Conservation (phyloP, 2,797 vertebrate species). For the Falco berigora region DNA sequence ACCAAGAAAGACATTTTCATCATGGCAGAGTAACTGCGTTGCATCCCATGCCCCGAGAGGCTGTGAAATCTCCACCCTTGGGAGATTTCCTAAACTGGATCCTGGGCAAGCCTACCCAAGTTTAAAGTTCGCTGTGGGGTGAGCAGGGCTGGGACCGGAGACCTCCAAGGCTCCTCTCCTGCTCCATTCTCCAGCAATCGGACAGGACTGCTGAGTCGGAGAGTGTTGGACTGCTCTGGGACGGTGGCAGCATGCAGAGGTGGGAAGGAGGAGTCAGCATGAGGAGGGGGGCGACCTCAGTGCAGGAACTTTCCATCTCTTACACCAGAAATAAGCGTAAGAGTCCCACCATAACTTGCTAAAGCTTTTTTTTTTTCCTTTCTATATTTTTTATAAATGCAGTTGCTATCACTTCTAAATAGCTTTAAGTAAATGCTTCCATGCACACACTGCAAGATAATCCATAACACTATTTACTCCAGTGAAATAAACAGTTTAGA, state of each 20-base stretch:
- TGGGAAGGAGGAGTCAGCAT: neutral
- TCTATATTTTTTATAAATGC: neutral
- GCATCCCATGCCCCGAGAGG: accelerated
- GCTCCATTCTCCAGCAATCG: neutral
- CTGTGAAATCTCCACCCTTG: neutral
- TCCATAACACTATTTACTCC: neutral
- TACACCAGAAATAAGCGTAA: neutral
- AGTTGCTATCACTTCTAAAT: neutral
- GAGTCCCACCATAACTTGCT: neutral
- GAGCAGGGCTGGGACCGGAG: neutral
- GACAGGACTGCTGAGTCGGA: accelerated
- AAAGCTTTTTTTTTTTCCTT: neutral
- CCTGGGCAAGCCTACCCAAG: neutral
- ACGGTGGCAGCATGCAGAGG: neutral
- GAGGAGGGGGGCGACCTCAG: neutral
- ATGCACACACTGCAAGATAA: neutral
- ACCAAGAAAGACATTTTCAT: neutral
- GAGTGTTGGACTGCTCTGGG: neutral
- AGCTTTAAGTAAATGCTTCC: neutral
- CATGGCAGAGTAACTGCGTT: neutral
- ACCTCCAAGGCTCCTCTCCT: neutral
- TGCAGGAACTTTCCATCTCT: neutral
- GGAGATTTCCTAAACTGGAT: neutral
- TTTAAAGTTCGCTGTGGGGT: neutral
- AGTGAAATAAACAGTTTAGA: neutral